phyloP scores from a whole-genome alignment of 23 tunicate species.

The Phallusia fumigata region DNA sequence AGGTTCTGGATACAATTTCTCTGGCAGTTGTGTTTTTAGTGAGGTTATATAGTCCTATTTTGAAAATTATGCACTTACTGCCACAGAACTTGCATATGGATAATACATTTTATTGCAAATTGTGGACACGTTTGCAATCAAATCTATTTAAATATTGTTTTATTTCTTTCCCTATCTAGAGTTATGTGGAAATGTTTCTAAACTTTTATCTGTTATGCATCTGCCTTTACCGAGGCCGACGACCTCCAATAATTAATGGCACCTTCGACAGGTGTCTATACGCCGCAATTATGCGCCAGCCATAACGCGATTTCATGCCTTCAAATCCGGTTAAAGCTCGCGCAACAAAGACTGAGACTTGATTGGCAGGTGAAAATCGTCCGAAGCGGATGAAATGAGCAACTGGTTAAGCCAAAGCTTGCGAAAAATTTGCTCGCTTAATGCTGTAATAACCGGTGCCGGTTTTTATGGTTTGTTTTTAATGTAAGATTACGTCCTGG shows the following conservation, averaged over 20 bases:
- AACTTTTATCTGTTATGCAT: too few species aligned
- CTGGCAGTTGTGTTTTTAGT: too few species aligned
- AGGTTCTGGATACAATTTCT: too few species aligned
- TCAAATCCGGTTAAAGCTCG: not conserved
- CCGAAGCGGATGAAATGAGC: conserved; percentile 10
- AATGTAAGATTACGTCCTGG: not conserved
- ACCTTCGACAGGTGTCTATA: not conserved
- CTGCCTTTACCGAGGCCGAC: too few species aligned
- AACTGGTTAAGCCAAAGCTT: not conserved
- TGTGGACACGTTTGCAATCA: too few species aligned
- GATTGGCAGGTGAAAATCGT: not conserved
- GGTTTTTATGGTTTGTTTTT: not conserved
- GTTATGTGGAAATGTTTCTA: too few species aligned
- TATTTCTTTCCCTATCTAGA: too few species aligned
- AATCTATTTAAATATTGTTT: too few species aligned
- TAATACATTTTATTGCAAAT: too few species aligned
- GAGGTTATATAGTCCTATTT: too few species aligned
- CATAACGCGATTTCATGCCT: not conserved
- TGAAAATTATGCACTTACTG: too few species aligned
- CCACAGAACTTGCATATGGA: too few species aligned
- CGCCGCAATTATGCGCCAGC: conserved; percentile 9
- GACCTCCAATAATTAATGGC: not conserved
- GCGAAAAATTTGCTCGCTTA: not conserved
- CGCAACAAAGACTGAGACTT: not conserved
- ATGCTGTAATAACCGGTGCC: not conserved